Percentiles rank a stretch among this genome's conserved stretches.
Evolutionary conservation across 2,113 vertebrate genomes (phyloP).

Genomic region (Psittacula cyanocephala): DNA sequence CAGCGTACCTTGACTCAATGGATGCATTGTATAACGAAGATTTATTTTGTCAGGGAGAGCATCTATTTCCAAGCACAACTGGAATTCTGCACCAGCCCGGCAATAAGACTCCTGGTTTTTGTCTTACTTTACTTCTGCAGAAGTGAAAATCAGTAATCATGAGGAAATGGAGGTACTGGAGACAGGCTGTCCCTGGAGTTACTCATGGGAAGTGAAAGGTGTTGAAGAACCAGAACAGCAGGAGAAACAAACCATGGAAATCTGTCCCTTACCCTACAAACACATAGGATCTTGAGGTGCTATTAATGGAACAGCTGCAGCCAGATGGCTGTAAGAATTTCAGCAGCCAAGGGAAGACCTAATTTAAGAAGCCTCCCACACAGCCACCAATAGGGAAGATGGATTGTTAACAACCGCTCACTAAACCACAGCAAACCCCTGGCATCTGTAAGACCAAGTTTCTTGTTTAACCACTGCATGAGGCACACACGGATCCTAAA

Average conservation of each 20-base stretch:
- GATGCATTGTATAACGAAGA: neutral
- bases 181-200: neutral
- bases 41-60: neutral
- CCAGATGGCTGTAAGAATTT: neutral
- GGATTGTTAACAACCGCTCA: neutral
- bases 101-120: neutral
- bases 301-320: slow-evolving; percentile 19
- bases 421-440: neutral
- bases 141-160: neutral
- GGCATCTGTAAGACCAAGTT: neutral
- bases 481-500: neutral
- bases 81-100: neutral
- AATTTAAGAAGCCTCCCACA: slow-evolving; percentile 3
- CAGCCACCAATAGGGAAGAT: neutral
- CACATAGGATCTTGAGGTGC: neutral
- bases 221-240: slow-evolving; percentile 49
- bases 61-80: neutral
- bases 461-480: neutral
- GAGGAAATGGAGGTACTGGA: neutral
- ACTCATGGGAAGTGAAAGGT: slow-evolving; percentile 25
- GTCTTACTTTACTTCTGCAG: neutral
- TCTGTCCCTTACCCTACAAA: neutral
- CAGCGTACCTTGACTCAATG: rapidly evolving
- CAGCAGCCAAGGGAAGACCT: neutral
- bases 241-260: slow-evolving; percentile 40